Percentiles rank a stretch among this genome's conserved stretches.
Conservation (phyloP, 2,888 invertebrate species). For the Aromia moschata region DNA sequence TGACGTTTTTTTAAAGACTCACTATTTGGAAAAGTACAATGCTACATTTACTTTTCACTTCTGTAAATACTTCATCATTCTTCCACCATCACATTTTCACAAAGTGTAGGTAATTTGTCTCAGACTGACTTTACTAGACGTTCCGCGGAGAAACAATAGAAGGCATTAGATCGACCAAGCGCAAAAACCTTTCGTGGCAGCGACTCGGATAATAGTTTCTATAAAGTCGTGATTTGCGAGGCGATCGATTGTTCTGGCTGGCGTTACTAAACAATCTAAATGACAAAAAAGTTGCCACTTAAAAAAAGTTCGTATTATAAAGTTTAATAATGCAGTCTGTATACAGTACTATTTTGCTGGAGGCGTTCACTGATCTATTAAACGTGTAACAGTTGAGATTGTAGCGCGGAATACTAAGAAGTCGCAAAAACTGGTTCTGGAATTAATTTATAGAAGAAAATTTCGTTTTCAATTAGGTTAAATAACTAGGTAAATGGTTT, state of each 20-base stretch:
- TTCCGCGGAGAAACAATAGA: no score
- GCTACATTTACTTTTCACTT: no score
- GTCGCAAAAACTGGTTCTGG: no score
- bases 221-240: conserved; percentile 26
- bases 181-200: conserved; percentile 5
- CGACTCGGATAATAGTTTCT: conserved; percentile 10
- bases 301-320: not conserved
- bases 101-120: no score
- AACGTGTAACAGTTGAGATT: not conserved
- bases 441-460: not conserved
- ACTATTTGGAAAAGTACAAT: no score
- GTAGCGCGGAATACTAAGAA: no score
- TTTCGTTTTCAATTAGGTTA: not conserved
- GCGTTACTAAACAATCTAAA: not conserved
- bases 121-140: no score
- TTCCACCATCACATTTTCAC: no score
- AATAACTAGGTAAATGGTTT: no score
- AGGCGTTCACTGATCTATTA: not conserved
- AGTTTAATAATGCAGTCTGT: not conserved
- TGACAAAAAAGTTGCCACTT: not conserved
- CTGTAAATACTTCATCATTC: no score
- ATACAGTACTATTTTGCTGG: no score
- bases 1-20: no score
- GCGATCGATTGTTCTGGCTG: conserved; percentile 19
- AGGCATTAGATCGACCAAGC: conserved; percentile 1